Evolutionary conservation across 2,797 vertebrate genomes (phyloP), one percentile per base, ranked within the genome.

Genomic region (Glyptemys insculpta): DNA sequence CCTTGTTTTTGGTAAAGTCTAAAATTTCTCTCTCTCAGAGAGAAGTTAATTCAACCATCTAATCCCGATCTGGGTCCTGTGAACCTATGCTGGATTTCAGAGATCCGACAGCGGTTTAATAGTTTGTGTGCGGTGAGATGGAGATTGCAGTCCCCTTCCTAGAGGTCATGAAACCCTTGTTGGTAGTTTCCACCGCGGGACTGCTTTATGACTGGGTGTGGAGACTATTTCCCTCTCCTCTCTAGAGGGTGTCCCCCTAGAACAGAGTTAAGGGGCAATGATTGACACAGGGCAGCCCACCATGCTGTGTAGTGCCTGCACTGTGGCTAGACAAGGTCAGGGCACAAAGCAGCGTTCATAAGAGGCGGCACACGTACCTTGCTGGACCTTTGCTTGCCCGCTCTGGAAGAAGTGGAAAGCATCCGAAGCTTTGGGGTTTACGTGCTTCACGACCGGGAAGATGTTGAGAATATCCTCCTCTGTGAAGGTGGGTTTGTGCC

Each of bases 361-460:
- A 86, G 62, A 34, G 0, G 0, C 4, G 37, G 53, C 41, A 9
- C 8, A 9, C 5, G 4, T 97, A 99, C 99, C 99, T 99, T 99
- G 99, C 97, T 99, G 99, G 53, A 99, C 99, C 98, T 99, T 99
- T 89, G 99, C 99, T 98, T 99, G 99, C 78, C 99, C 99, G 47
- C 99, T 99, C 98, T 99, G 99, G 98, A 99, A 99, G 98, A 99
- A 99, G 98, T 99, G 99, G 98, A 99, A 99, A 97, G 99, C 99
- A 2, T 99, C 99, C 0, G 99, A 99, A 80, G 99, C 99, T 98
- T 99, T 99, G 96, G 99, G 99, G 97, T 99, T 99, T 34, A 99
- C 99, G 0, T 99, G 99, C 97, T 99, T 99, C 94, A 99, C 99
- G 7, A 99, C 99, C 0, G 99, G 99, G 97, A 99, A 99, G 97